Evolutionary conservation across 2,888 invertebrate species (phyloP).

Genomic region (Leucozona laternaria): DNA sequence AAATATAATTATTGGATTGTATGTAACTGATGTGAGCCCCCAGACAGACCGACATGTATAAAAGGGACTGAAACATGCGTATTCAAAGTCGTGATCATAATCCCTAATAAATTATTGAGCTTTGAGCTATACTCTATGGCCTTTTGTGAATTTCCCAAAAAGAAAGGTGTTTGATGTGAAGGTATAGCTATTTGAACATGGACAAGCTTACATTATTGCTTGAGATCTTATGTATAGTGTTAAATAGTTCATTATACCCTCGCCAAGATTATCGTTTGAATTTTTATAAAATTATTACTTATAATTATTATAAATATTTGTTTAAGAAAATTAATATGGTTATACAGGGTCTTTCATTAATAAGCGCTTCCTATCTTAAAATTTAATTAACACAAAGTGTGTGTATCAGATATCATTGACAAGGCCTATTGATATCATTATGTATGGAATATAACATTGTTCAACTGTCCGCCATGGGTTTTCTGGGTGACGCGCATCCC

Average conservation of each 20-base stretch:
- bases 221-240: neutral
- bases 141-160: neutral
- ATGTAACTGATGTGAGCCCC: neutral
- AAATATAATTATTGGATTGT: conserved; percentile 31
- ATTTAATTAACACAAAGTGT: too few relatives aligned
- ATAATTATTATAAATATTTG: too few relatives aligned
- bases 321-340: too few relatives aligned
- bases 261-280: neutral
- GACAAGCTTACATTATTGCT: neutral
- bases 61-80: conserved; percentile 56
- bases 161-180: conserved; percentile 7
- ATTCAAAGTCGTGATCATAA: conserved; percentile 66
- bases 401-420: too few relatives aligned
- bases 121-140: conserved; percentile 46
- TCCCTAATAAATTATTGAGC: conserved; percentile 59
- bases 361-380: too few relatives aligned
- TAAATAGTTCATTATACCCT: neutral
- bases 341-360: too few relatives aligned
- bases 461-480: too few relatives aligned
- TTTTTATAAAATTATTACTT: too few relatives aligned
- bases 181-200: neutral
- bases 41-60: conserved; percentile 60
- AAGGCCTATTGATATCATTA: too few relatives aligned
- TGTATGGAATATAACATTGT: too few relatives aligned
- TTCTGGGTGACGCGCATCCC: too few relatives aligned